Base-by-base conservation (phyloP, 2,113 vertebrate genomes). In the Macroglossus sobrinus region DNA sequence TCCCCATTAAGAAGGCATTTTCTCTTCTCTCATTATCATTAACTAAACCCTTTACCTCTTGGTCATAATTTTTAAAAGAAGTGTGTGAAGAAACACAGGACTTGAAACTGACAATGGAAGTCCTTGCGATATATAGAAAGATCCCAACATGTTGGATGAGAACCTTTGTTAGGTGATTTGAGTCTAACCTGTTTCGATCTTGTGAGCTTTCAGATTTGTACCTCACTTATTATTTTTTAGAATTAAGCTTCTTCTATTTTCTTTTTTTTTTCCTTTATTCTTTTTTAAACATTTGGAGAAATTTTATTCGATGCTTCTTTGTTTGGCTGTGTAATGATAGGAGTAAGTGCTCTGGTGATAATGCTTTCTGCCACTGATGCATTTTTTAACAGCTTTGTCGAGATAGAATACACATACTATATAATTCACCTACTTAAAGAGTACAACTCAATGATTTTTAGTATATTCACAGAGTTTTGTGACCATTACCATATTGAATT, bases 321-420 rank as follows among this genome's bases (percentile, higher is more conserved):
- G 47, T 71, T 64, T 68, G 40, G 33, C 93, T 69, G 64, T 86
- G 30, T 86, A n/a, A 71, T 59, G 84, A 61, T 24, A 79, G 66
- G 57, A 94, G 11, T n/a, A 82, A 84, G 72, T n/a, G 7, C 47
- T 68, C 24, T 81, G 59, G 53, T 81, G 84, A 45, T 43, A 93
- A 43, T 16, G 69, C 11, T 64, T 7, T 21, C 22, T 72, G 45
- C n/a, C 57, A 50, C 7, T 19, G 40, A 55, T 84, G 18, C 10
- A n/a, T 82, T 93, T 91, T 92, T 82, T n/a, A 72, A 79, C 24
- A 89, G 66, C 16, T 84, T 84, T 63, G 71, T 74, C 61, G 26
- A 85, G 22, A 43, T 69, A 72, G 45, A 82, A 47, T 76, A 89
- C 57, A 75, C 1, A 33, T 28, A 63, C 9, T 24, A 35, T 21